Base-by-base conservation (phyloP, 2,888 invertebrate genomes). In the Agrotis exclamationis region DNA sequence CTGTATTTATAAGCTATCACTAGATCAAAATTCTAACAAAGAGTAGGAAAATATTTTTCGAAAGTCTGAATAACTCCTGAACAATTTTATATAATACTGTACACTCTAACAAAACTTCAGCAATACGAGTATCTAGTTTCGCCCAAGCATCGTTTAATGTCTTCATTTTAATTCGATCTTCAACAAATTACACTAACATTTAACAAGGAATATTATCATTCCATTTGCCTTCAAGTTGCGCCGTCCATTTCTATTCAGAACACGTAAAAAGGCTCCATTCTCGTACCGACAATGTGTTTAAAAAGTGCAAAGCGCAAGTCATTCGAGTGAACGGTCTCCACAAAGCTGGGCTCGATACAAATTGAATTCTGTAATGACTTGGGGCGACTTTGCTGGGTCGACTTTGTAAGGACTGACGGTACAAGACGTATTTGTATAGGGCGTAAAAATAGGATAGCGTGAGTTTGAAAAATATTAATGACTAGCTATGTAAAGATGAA, bases 301-400 rank as follows among this genome's bases (percentile, higher is more conserved):
- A 83, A 82, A 85, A 83, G 81, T 85, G 85, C 66, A 80, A 85
- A 83, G 76, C 64, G 83, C 84, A 74, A 74, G 74, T 83, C 83
- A 85, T 83, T 75, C 60, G n/a, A 56, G 57, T 51, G 66, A 85
- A 69, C 69, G 70, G 59, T 73, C 59, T 66, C 70, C 80, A 68
- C 70, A 71, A 74, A 80, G 60, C 73, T 78, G 65, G 53, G 62
- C 62, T 68, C 84, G 73, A 83, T 83, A 83, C 77, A 85, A 85
- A 85, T 83, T 85, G 84, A 83, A 85, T 85, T 75, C 81, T 63
- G 76, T 83, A 85, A 83, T 83, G 84, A 83, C 83, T 75, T 57
- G 54, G 58, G 48, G 63, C 51, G 51, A 62, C 50, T 74, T 62
- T 54, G 76, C 63, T 44, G 22, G 59, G 54, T 62, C 50, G 51